Evolutionary conservation across 2,888 invertebrate species (phyloP).

Genomic region (Acrobeloides nanus): DNA sequence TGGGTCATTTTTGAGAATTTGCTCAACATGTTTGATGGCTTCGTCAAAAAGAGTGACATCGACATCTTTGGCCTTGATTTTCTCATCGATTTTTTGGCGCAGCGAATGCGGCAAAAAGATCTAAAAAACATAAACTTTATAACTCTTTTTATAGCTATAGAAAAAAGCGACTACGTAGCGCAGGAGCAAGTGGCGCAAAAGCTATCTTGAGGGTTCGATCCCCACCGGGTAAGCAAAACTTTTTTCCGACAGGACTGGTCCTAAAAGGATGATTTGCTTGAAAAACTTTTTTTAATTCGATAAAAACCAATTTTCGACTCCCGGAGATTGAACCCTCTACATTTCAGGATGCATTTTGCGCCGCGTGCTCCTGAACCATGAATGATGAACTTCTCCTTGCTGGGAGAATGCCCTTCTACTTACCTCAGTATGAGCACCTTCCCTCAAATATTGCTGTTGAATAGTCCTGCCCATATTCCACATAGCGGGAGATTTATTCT

Average conservation of each 20-base stretch:
- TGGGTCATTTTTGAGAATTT: slow-evolving; percentile 41
- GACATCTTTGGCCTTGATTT: slow-evolving; percentile 38
- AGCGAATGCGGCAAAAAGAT: slow-evolving; percentile 50
- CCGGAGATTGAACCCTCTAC: not conserved
- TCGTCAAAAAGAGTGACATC: slow-evolving; percentile 50
- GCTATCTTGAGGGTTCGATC: too few species aligned
- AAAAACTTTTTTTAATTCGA: too few species aligned
- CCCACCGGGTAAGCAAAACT: too few species aligned
- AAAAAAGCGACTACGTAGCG: too few species aligned
- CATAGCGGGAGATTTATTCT: slow-evolving; percentile 43
- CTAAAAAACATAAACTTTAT: slow-evolving; percentile 20
- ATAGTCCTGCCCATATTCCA: slow-evolving; percentile 43
- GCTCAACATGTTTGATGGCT: slow-evolving; percentile 49
- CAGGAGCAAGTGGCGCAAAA: too few species aligned
- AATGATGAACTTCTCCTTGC: too few species aligned
- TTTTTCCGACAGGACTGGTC: too few species aligned
- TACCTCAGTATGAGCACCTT: slow-evolving; percentile 46
- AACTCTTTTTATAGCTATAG: too few species aligned
- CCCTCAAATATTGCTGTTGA: slow-evolving; percentile 42
- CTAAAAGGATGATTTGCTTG: too few species aligned
- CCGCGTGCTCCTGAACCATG: too few species aligned
- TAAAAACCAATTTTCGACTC: not conserved
- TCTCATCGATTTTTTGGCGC: slow-evolving; percentile 42
- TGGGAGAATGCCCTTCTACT: too few species aligned
- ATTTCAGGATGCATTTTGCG: too few species aligned